Percentiles rank a stretch among this genome's conserved stretches.
Conservation (phyloP, 1,140 invertebrate species). For the Micrasema longulum region DNA sequence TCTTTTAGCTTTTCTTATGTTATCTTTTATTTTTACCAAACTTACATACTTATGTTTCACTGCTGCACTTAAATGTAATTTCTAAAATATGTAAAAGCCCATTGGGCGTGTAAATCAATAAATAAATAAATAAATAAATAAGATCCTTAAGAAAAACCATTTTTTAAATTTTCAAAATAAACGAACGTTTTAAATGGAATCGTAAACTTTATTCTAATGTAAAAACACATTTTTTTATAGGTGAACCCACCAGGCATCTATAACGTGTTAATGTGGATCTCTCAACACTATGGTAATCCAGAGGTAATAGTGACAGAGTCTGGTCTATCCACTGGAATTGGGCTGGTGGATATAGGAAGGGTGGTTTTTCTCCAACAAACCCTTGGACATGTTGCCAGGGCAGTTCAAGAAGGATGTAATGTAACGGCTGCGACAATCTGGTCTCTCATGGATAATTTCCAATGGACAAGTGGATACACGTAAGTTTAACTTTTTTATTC, state of each 20-base stretch:
- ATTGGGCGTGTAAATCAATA: no score
- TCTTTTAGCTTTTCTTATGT: no score
- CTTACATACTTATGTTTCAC: no score
- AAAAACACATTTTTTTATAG: slow-evolving; percentile 49
- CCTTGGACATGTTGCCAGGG: slow-evolving; percentile 52
- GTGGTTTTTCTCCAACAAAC: slow-evolving; percentile 69
- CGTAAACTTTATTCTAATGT: no score
- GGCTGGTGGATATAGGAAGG: slow-evolving; percentile 65
- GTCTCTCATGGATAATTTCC: slow-evolving; percentile 77
- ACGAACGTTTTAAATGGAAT: no score
- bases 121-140: no score
- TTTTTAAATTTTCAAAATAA: no score
- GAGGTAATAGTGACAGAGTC: slow-evolving; percentile 74
- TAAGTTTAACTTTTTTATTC: slow-evolving; percentile 52
- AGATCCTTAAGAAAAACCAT: no score
- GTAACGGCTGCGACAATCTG: slow-evolving; percentile 74
- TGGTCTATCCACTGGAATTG: slow-evolving; percentile 60
- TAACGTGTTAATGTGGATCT: slow-evolving; percentile 71
- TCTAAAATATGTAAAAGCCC: no score
- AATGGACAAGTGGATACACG: slow-evolving; percentile 70
- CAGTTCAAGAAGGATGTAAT: slow-evolving; percentile 69
- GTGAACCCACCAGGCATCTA: slow-evolving; percentile 72
- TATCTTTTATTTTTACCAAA: no score
- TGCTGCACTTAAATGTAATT: no score
- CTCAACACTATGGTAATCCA: slow-evolving; percentile 69